Percentiles rank a stretch among this genome's conserved stretches.
Conservation (phyloP, 2,113 vertebrate genomes). For the Lepus americanus region DNA sequence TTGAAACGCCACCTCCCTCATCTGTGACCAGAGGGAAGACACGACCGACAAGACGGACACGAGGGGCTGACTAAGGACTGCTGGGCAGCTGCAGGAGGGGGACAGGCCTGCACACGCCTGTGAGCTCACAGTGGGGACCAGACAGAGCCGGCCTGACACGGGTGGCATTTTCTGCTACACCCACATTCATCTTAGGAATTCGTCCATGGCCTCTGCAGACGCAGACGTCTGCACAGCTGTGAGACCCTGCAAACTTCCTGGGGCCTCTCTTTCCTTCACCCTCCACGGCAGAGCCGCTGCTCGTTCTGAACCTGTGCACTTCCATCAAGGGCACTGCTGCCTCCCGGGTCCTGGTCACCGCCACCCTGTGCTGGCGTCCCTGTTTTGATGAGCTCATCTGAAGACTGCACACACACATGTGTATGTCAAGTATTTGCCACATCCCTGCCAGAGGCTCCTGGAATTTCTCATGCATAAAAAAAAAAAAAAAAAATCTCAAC, state of each 20-base stretch:
- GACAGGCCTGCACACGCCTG: not conserved
- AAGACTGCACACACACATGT: not conserved
- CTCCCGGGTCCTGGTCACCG: not conserved
- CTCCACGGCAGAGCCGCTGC: not conserved
- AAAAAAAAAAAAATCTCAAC: not conserved
- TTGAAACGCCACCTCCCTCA: not conserved
- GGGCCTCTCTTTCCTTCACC: not conserved
- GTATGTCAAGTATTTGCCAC: not conserved
- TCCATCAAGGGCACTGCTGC: not conserved
- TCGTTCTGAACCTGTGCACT: not conserved
- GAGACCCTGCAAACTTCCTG: too few species aligned
- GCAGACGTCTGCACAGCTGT: too few species aligned
- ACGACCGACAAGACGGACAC: not conserved
- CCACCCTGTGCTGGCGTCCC: not conserved
- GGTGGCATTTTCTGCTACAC: not conserved
- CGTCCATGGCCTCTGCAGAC: not conserved
- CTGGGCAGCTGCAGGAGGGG: not conserved
- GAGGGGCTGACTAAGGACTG: not conserved
- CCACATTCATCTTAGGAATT: not conserved
- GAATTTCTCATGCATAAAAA: not conserved
- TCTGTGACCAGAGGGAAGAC: not conserved
- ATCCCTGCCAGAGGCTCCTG: too few species aligned
- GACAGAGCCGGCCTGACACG: not conserved
- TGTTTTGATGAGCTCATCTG: not conserved
- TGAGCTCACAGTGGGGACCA: not conserved